Conservation (phyloP, 2,797 vertebrate genomes). For the Salmo trutta region DNA sequence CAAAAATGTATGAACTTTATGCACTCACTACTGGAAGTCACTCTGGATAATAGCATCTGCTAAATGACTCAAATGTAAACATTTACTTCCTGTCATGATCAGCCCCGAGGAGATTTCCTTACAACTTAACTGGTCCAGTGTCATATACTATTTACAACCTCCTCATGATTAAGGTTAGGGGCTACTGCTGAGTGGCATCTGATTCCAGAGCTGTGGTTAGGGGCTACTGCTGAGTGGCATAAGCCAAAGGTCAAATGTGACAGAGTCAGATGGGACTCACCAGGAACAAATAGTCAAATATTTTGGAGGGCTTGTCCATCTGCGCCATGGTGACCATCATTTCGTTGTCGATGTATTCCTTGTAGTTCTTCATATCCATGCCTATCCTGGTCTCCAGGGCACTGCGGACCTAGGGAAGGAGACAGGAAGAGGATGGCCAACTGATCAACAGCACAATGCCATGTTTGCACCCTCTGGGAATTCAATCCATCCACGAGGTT, state of each 20-base stretch:
- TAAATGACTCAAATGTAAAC: no score
- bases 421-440: background rate
- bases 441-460: background rate
- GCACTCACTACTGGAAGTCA: no score
- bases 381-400: slow-evolving; percentile 81
- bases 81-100: slow-evolving; percentile 31
- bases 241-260: background rate
- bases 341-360: slow-evolving; percentile 94
- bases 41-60: no score
- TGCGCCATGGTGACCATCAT: slow-evolving; percentile 94
- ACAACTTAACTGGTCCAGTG: background rate
- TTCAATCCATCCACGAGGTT: no score
- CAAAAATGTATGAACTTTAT: no score
- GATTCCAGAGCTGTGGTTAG: no score
- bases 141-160: background rate
- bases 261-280: slow-evolving; percentile 62
- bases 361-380: slow-evolving; percentile 84
- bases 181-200: no score
- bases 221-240: background rate
- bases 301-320: slow-evolving; percentile 90
- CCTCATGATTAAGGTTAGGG: background rate
- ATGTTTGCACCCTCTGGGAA: no score
- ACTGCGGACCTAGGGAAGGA: slow-evolving; percentile 77
- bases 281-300: slow-evolving; percentile 92
- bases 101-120: background rate